phyloP scores from a whole-genome alignment of 2,797 vertebrate genomes.

The Centropyge bicolor region DNA sequence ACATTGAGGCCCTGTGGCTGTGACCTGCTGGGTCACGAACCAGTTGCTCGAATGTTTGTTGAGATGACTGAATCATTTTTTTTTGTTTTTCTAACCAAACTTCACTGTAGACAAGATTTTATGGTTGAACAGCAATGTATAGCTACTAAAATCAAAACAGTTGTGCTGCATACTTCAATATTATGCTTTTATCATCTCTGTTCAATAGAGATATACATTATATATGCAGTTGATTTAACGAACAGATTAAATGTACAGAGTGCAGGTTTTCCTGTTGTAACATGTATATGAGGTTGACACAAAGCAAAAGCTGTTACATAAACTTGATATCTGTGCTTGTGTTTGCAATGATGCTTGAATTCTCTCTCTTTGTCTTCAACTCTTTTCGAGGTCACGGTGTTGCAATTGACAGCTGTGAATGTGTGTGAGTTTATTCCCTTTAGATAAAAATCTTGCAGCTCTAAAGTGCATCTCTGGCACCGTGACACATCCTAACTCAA shows the following conservation, averaged over 20 bases:
- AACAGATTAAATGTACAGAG: background rate
- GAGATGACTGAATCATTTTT: no score
- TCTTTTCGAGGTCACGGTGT: background rate
- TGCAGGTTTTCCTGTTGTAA: background rate
- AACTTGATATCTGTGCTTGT: background rate
- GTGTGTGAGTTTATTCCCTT: constrained; percentile 4
- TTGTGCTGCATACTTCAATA: background rate
- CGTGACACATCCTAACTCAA: background rate
- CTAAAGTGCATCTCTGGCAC: constrained; percentile 26
- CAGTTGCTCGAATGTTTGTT: constrained; percentile 31
- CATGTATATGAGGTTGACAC: background rate
- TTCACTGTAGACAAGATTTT: background rate
- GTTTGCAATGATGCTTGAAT: background rate
- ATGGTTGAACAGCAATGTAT: background rate
- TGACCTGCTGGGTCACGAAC: constrained; percentile 57
- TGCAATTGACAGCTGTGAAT: constrained; percentile 5
- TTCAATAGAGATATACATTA: background rate
- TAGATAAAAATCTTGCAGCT: constrained; percentile 25
- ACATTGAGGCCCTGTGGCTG: constrained; percentile 44
- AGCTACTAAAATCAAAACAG: background rate
- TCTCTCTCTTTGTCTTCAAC: background rate
- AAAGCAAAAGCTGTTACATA: background rate
- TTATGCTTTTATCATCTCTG: background rate
- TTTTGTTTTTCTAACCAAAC: background rate
- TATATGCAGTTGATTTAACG: background rate